Evolutionary conservation across 2,888 invertebrate species (phyloP), one percentile per base, ranked within the genome.

Genomic region (Cecidostiba fungosa): DNA sequence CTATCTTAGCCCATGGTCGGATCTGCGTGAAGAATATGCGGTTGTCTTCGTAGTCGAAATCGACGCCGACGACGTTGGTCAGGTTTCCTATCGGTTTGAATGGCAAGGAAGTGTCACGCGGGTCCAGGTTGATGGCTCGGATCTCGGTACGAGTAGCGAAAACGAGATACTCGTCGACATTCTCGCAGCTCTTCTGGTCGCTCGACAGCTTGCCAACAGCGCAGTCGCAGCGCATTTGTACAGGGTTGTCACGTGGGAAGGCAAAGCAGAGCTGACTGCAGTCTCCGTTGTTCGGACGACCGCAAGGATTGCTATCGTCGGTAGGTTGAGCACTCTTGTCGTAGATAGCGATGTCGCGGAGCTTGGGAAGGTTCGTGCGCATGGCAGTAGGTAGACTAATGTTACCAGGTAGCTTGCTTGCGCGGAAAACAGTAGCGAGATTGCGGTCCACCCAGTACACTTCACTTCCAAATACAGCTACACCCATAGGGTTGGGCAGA

Each of bases 241-340:
- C 92, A 0, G 94, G 91, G 3, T 92, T 90, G 14, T 97, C 96
- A 0, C 95, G 95, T 0, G 99, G 98, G 91, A 96, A 96, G 70
- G 99, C 97, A 93, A 99, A 99, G 93, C 99, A 99, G 0, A 99
- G 95, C 91, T 99, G 99, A 77, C 98, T 97, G 92, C 99, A 99
- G 23, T 96, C 97, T 0, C 97, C 97, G 89, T 97, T 97, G 0
- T 96, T 96, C 0, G 95, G 94, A 89, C 96, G 95, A 26, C 95
- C 94, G 90, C 98, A 98, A 0, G 98, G 98, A 91, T 98, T 98
- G 23, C 94, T 96, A 16, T 96, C 96, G 90, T 97, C 97, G 0
- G 94, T 94, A 0, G 99, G 99, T 92, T 99, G 99, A 91, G 97
- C 97, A 87, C 96, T 96, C 5, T 96, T 95, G 91, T 99, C 98